A percentile compares a stretch with the other conserved stretches of the same genome.
phyloP scores from a whole-genome alignment of 2,888 invertebrate species.

The Trichopria drosophilae region DNA sequence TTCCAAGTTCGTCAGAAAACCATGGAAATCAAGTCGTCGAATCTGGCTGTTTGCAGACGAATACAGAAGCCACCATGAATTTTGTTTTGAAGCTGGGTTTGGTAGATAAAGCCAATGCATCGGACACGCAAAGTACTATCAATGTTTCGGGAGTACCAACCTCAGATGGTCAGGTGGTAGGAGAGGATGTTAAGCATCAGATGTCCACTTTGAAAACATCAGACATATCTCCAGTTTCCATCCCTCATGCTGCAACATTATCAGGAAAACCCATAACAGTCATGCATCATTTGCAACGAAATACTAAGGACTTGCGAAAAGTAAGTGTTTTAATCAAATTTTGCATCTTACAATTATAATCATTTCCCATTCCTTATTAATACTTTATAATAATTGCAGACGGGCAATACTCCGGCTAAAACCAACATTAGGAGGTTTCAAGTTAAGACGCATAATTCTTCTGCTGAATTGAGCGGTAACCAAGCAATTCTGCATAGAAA shows the following conservation, averaged over 20 bases:
- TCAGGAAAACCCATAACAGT: constrained; percentile 41
- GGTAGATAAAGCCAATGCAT: neutral
- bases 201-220: constrained; percentile 11
- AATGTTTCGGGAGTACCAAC: constrained; percentile 2
- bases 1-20: constrained; percentile 8
- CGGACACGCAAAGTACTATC: neutral
- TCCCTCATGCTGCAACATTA: constrained; percentile 21
- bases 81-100: constrained; percentile 50
- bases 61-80: constrained; percentile 49
- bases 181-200: constrained; percentile 22
- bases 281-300: constrained; percentile 41
- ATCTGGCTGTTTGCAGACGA: constrained; percentile 27
- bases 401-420: too few species aligned
- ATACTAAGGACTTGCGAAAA: constrained; percentile 38
- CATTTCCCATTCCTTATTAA: too few species aligned
- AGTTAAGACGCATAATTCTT: too few species aligned
- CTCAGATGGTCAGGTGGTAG: constrained; percentile 6
- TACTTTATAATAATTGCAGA: too few species aligned
- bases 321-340: too few species aligned
- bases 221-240: constrained; percentile 5
- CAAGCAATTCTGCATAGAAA: constrained; percentile 35
- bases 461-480: too few species aligned
- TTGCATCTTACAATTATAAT: too few species aligned
- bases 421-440: too few species aligned
- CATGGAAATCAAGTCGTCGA: constrained; percentile 23